These are phyloP conservation scores for Troglohyphantes excavatus DNA, from an alignment of 2,888 invertebrate genomes.

Conservation along the genomic window DNA sequence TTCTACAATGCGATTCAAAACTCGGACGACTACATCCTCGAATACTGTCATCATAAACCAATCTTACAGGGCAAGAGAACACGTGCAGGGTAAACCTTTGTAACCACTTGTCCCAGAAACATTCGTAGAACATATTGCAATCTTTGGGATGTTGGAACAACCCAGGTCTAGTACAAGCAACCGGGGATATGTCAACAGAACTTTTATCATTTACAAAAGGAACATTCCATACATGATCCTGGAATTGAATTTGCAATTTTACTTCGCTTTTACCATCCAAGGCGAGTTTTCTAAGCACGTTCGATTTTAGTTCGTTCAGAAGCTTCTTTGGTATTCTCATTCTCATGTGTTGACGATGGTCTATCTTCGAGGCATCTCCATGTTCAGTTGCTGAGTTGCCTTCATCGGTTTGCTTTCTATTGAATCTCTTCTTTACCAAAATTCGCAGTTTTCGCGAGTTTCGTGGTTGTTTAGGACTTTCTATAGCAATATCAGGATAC, in stretches of 20 bases:
- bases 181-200: constrained; percentile 66
- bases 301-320: constrained; percentile 24
- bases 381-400: too few relatives aligned
- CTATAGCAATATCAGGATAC: not conserved
- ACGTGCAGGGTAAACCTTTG: constrained; percentile 89
- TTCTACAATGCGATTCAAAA: constrained; percentile 88
- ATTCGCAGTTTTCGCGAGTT: constrained; percentile 54
- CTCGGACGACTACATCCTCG: constrained; percentile 93
- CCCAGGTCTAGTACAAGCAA: constrained; percentile 84
- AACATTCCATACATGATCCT: constrained; percentile 68
- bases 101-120: constrained; percentile 90
- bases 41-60: constrained; percentile 89
- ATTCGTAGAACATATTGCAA: constrained; percentile 92
- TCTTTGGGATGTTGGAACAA: constrained; percentile 88
- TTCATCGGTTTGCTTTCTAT: not conserved
- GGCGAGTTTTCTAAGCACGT: not conserved
- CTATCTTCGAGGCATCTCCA: not conserved
- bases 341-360: not conserved
- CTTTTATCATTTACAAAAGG: constrained; percentile 59
- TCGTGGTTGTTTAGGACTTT: constrained; percentile 10
- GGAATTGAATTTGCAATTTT: constrained; percentile 56
- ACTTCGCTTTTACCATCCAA: constrained; percentile 27
- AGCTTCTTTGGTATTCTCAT: constrained; percentile 22
- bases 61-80: constrained; percentile 90
- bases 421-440: constrained; percentile 45